A percentile compares a stretch with the other conserved stretches of the same genome.
phyloP scores from a whole-genome alignment of 1,140 invertebrate species.

The Andrena cerasifolii region DNA sequence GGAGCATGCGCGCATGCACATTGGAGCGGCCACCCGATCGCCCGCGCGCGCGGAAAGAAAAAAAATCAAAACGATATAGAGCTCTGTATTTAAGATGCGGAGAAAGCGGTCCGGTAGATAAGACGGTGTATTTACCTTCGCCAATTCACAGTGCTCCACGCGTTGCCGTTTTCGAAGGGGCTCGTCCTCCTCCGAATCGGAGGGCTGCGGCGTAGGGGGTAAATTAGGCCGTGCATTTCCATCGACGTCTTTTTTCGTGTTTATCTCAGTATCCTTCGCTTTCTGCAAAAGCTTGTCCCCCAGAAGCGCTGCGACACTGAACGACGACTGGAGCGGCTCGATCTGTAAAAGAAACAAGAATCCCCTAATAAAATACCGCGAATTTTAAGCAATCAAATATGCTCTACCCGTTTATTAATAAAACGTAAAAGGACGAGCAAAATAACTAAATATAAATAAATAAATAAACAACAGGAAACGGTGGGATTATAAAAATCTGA shows the following conservation, averaged over 20 bases:
- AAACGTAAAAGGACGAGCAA: background rate
- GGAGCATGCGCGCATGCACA: constrained; percentile 1
- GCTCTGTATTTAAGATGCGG: constrained; percentile 17
- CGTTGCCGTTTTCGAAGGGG: constrained; percentile 72
- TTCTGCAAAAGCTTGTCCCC: constrained; percentile 71
- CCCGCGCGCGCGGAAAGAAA: constrained; percentile 29
- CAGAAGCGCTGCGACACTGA: constrained; percentile 78
- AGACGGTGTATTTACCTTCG: constrained; percentile 73
- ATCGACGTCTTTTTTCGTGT: constrained; percentile 42
- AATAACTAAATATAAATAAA: background rate
- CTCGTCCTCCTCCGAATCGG: constrained; percentile 83
- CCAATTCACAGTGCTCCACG: constrained; percentile 73
- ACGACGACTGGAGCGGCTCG: constrained; percentile 76
- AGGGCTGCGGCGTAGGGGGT: constrained; percentile 82
- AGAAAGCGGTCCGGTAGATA: constrained; percentile 18
- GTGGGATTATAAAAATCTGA: background rate
- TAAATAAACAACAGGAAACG: background rate
- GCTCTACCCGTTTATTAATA: too few species aligned
- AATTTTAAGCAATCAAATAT: background rate
- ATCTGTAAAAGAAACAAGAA: constrained; percentile 68
- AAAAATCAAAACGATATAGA: constrained; percentile 32
- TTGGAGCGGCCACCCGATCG: constrained; percentile 40
- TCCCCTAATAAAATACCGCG: background rate
- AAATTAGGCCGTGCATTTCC: constrained; percentile 59
- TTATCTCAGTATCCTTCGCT: constrained; percentile 33